phyloP scores from a whole-genome alignment of 2,797 vertebrate species.

The Pterois miles region DNA sequence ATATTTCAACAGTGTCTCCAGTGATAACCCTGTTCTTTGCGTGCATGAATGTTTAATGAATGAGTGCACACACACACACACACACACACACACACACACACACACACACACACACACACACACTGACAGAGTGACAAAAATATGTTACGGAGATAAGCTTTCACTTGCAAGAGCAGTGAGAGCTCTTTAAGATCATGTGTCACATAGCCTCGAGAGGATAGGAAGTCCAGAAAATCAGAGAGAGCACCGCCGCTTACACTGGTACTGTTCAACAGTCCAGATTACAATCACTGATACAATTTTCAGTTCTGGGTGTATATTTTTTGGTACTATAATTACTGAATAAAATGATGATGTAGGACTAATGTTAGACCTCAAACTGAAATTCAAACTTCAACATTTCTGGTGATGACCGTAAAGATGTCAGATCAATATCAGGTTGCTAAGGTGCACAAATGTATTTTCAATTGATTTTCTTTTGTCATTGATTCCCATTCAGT shows the following conservation, averaged over 20 bases:
- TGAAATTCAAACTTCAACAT: neutral
- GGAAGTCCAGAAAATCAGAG: conserved; percentile 38
- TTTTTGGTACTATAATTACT: neutral
- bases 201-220: conserved; percentile 17
- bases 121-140: conserved; percentile 10
- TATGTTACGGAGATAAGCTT: conserved; percentile 24
- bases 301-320: neutral
- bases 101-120: conserved; percentile 1
- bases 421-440: conserved; percentile 15
- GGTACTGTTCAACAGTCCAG: conserved; percentile 4
- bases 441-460: conserved; percentile 37
- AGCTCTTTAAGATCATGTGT: conserved; percentile 55
- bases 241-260: neutral
- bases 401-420: conserved; percentile 20
- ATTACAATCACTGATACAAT: neutral
- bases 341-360: neutral
- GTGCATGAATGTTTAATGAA: neutral
- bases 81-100: neutral
- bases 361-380: neutral
- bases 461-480: conserved; percentile 47
- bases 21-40: neutral
- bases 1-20: neutral
- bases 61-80: neutral
- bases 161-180: conserved; percentile 25
- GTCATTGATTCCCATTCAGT: conserved; percentile 36